Conservation (phyloP, 2,888 invertebrate species). For the Scrobipalpa costella region DNA sequence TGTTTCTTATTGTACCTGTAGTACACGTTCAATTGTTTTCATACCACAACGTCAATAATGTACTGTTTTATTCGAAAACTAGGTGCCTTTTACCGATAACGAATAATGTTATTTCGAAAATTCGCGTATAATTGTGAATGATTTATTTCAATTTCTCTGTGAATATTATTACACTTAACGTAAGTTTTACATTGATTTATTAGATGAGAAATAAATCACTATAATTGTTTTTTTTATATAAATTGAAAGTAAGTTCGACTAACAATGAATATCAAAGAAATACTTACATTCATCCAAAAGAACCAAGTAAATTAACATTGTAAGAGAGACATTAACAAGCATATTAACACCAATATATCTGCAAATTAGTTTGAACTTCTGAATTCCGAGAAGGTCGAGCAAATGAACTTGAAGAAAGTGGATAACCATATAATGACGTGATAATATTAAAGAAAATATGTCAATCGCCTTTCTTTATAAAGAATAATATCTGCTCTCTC, state of each 20-base stretch:
- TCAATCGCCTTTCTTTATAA: neutral
- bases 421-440: slow-evolving; percentile 18
- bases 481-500: neutral
- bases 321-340: slow-evolving; percentile 5
- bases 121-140: neutral
- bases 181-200: no score
- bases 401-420: slow-evolving; percentile 16
- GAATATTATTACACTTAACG: no score
- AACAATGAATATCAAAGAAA: no score
- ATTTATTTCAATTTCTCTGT: no score
- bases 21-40: neutral
- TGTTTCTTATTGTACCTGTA: neutral
- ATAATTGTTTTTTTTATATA: no score
- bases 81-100: neutral
- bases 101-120: slow-evolving; percentile 3
- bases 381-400: slow-evolving; percentile 15
- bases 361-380: neutral
- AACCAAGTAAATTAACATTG: slow-evolving; percentile 1
- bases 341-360: slow-evolving; percentile 3
- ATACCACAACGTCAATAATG: neutral
- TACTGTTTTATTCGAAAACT: slow-evolving; percentile 14
- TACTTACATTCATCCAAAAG: neutral
- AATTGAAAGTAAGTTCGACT: no score
- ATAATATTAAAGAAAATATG: slow-evolving; percentile 7
- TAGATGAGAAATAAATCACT: no score